Base-by-base conservation (phyloP, 2,113 vertebrate species). In the Sceloporus tristichus region DNA sequence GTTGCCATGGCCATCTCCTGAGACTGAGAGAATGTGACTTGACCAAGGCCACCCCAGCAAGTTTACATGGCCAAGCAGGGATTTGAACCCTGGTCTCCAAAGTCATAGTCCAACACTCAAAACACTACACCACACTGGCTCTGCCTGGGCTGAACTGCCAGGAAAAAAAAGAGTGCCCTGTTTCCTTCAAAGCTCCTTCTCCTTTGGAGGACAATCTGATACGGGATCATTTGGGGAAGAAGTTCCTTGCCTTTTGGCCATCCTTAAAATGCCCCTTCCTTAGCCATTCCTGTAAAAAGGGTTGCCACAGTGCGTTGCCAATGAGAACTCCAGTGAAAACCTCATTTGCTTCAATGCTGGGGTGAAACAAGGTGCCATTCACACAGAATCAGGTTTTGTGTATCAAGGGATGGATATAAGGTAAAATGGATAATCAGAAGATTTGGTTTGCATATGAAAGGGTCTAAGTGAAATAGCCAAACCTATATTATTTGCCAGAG, bases 201-300 rank as follows among this genome's bases (percentile, higher is more conserved):
- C 71, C 79, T 74, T 29, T 29, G 71, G 3, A 48, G 48, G 62
- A 34, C 73, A 76, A 77, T 59, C 79, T 82, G 62, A 56, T n/a
- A 34, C 53, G 19, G 6, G 16, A 34, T 40, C 18, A 11, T 71
- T 59, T 89, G 71, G 82, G 54, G 48, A 86, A 71, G 34, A 81
- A 11, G 25, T 68, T 18, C 23, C 42, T 75, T 59, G 6, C 56
- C 59, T 82, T 82, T 88, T 6, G 29, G 23, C 23, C 70, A 23
- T 40, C 82, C 82, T 23, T 84, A 84, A 79, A 53, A 53, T 74
- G 34, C 16, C 79, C 62, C 18, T 77, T 85, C 79, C 13, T 76
- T 79, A 89, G 54, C 19, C 40, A 75, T 7, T 6, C 29, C n/a
- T 59, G n/a, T 53, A 10, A 34, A 42, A 59, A 56, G 19, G 14